These are phyloP conservation scores for Limnephilus auricula DNA, from an alignment of 2,888 invertebrate genomes.

Conservation along the genomic window DNA sequence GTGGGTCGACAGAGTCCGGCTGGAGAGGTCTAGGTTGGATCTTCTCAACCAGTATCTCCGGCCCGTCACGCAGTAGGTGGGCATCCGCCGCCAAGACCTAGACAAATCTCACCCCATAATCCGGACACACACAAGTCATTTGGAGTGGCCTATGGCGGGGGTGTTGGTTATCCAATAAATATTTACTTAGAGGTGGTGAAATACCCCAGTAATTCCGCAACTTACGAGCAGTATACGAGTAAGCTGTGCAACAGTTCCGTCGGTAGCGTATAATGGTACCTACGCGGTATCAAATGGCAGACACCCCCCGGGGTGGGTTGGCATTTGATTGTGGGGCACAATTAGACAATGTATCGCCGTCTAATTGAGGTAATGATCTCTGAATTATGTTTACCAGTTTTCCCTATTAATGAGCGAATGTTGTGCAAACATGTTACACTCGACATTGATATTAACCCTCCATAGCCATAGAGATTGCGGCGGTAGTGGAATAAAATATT, in stretches of 20 bases:
- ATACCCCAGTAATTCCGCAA: neutral
- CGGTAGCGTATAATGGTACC: neutral
- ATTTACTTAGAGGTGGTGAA: too few relatives aligned
- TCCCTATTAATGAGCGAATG: conserved; percentile 15
- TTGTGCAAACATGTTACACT: neutral
- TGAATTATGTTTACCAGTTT: conserved; percentile 49
- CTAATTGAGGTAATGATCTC: conserved; percentile 55
- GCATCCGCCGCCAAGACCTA: too few relatives aligned
- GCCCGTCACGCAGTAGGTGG: too few relatives aligned
- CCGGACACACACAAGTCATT: too few relatives aligned
- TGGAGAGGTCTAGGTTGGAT: too few relatives aligned
- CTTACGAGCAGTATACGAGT: neutral
- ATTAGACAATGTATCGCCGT: conserved; percentile 22
- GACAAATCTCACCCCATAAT: too few relatives aligned
- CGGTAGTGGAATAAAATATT: neutral
- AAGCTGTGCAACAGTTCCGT: neutral
- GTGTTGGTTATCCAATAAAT: too few relatives aligned
- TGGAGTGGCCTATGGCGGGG: too few relatives aligned
- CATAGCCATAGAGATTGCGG: neutral
- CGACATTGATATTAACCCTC: neutral
- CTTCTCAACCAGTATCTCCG: too few relatives aligned
- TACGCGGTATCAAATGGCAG: neutral
- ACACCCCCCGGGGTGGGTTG: neutral
- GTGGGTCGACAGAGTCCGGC: too few relatives aligned
- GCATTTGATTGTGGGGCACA: neutral